phyloP scores from a whole-genome alignment of 2,888 invertebrate genomes.

The Ceramica pisi region DNA sequence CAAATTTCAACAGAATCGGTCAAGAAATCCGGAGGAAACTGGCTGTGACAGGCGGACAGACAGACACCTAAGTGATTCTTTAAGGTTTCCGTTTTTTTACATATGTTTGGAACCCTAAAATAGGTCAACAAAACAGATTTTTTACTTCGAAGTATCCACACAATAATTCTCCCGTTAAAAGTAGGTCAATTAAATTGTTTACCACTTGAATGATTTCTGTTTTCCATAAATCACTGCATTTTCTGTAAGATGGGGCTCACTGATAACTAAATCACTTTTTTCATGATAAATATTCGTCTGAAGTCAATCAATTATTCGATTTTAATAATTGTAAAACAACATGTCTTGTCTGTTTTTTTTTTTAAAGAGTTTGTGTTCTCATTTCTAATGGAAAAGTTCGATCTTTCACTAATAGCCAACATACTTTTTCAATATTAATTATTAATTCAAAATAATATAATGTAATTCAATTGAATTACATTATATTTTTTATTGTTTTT shows the following conservation, averaged over 20 bases:
- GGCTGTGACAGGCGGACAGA: too few species aligned
- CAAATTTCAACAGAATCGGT: too few species aligned
- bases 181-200: neutral
- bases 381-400: neutral
- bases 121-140: conserved; percentile 4
- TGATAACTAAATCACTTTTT: conserved; percentile 30
- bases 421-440: too few species aligned
- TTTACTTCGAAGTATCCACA: neutral
- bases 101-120: too few species aligned
- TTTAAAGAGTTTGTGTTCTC: neutral
- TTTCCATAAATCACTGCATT: conserved; percentile 3
- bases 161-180: neutral
- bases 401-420: too few species aligned
- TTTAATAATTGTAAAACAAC: conserved; percentile 26
- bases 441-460: too few species aligned
- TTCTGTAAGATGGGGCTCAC: neutral
- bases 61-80: too few species aligned
- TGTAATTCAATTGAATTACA: too few species aligned
- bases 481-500: too few species aligned
- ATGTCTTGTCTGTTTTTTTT: conserved; percentile 11
- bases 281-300: conserved; percentile 12
- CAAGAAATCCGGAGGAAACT: too few species aligned
- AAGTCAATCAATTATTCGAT: conserved; percentile 13
- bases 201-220: too few species aligned
- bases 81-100: too few species aligned